Evolutionary conservation across 1,140 invertebrate genomes (phyloP).

Genomic region (Formica selysi): DNA sequence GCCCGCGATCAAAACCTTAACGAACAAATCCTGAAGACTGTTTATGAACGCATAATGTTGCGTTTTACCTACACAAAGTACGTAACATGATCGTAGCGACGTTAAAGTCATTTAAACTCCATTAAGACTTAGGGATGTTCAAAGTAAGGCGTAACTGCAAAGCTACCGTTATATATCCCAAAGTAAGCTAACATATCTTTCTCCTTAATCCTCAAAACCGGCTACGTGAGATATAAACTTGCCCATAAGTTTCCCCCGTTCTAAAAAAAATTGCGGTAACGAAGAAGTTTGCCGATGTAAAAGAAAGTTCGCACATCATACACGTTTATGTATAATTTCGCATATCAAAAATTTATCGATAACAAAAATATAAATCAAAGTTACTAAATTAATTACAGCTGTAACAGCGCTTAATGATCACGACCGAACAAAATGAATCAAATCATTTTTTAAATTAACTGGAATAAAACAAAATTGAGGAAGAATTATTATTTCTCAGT

Average conservation of each 20-base stretch:
- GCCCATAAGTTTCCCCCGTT: conserved; percentile 6
- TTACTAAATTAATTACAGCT: not conserved
- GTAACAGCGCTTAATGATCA: not conserved
- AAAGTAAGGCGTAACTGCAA: conserved; percentile 29
- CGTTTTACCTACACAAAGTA: not conserved
- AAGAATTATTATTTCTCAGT: conserved; percentile 26
- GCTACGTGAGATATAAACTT: conserved; percentile 10
- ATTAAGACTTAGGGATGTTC: conserved; percentile 51
- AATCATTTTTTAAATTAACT: conserved; percentile 45
- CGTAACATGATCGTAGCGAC: conserved; percentile 12
- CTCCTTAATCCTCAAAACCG: conserved; percentile 26
- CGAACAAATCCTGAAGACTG: not conserved
- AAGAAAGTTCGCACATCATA: not conserved
- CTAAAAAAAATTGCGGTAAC: conserved; percentile 30
- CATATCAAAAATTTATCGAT: not conserved
- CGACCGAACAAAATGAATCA: conserved; percentile 10
- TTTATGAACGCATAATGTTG: conserved; percentile 2
- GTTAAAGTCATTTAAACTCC: conserved; percentile 54
- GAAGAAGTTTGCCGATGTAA: not conserved
- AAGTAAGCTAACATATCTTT: conserved; percentile 56
- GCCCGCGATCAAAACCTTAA: not conserved
- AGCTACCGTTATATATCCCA: conserved; percentile 11
- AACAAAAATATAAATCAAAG: conserved; percentile 5
- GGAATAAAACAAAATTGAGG: not conserved
- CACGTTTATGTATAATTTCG: not conserved